Evolutionary conservation across 2,113 vertebrate species (phyloP), one percentile per base, ranked within the genome.

Genomic region (Tautogolabrus adspersus): DNA sequence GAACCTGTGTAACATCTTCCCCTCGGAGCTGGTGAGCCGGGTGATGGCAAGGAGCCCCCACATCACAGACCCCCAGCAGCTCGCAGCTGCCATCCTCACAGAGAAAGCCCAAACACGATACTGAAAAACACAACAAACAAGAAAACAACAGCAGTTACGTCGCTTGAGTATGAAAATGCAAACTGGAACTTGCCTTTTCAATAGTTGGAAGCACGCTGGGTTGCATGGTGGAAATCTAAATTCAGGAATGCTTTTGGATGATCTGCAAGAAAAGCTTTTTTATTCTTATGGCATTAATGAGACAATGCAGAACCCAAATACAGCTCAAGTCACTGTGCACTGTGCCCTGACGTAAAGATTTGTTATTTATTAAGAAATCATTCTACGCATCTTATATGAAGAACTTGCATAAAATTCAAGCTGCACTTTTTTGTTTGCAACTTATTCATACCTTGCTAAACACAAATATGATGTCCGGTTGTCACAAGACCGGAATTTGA

Each of bases 1-100:
- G 68, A 97, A 98, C 89, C 86, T 99, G 88, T 99, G 97, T 85
- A 99, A 99, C 96, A 99, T 99, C 93, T 99, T 99, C 74, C 98
- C 98, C 5, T 88, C 96, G 0, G 96, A 98, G 60, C 95, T 98
- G 3, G 98, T 99, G 90, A 94, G 96, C 74, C 91, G 97, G 0
- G 97, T 98, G 61, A 99, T 99, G 98, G 95, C 97, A 58, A 94
- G 97, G 78, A 97, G 96, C 89, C 97, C 97, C 66, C 96, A 98
- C 61, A n/a, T 98, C 85, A 96, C 94, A 0, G 98, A 99, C 9
- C 95, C 97, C 82, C 97, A 99, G 91, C 96, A 98, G 90, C 96
- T 99, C 0, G 98, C 98, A 0, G 97, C 97, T 0, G 97, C 97
- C 79, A 99, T 99, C 88, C 85, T 99, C 21, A 95, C 96, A 66